Base-by-base conservation (phyloP, 2,888 invertebrate species). In the Diogma glabrata region DNA sequence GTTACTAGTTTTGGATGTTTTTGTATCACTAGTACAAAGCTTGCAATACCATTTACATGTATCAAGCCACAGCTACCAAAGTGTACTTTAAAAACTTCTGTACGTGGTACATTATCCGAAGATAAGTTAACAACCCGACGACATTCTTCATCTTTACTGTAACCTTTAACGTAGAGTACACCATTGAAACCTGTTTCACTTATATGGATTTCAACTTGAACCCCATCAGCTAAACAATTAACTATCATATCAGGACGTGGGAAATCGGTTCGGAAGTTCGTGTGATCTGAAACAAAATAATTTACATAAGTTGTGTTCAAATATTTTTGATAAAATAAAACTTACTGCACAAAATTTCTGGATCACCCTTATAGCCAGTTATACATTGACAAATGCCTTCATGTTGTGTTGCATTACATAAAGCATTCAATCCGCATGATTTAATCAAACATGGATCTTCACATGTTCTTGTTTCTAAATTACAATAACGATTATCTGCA, bases 1-100 rank as follows among this genome's bases (percentile, higher is more conserved):
- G 95, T 96, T 49, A 95, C 86, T 50, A 96, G 76, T 73, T 91
- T 91, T 0, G 93, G 92, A 79, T 96, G 95, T 71, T 92, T 91
- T 67, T 96, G 95, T 64, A 96, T 89, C 20, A 96, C 92, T 40
- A 96, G 75, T 2, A 94, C 88, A 66, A 93, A 94, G 64, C 88
- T 89, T 20, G 93, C 93, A 66, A 90, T 81, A 49, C 92, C 92
- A 67, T 92, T 90, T 7, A 89, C 82, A 60, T 92, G 92, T 58
- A 92, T 88, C 54, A 94, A 76, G 55, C 92, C 93, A 63, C 93
- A 94, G 59, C 83, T 87, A 57, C 92, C 92, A 63, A 94, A 94
- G 60, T 85, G 81, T 22, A 93, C 91, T 60, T 87, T 87, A 70
- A 90, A 90, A 61, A 85, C 82, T 63, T 88, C 85, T 7, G 79